phyloP scores from a whole-genome alignment of 2,888 invertebrate species.

The Agrochola lychnidis region DNA sequence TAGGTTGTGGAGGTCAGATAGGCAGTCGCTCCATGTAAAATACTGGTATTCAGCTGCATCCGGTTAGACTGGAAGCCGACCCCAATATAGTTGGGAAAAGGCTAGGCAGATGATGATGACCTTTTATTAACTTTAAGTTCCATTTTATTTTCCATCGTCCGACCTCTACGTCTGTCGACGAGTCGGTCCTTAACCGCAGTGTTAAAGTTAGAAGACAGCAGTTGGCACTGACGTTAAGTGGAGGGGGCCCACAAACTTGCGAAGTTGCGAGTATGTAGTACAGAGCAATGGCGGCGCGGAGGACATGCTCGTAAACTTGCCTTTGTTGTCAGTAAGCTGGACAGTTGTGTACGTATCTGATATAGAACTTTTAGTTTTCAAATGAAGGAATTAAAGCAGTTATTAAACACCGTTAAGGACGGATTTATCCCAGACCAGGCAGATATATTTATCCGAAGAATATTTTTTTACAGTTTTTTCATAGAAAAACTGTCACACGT shows the following conservation, averaged over 20 bases:
- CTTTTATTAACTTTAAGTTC: too few species aligned
- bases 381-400: background rate
- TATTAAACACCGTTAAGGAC: background rate
- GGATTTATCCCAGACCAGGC: background rate
- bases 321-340: slow-evolving; percentile 28
- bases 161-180: slow-evolving; percentile 12
- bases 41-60: too few species aligned
- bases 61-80: too few species aligned
- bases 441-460: background rate
- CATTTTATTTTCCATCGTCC: slow-evolving; percentile 23
- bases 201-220: slow-evolving; percentile 55
- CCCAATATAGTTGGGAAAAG: too few species aligned
- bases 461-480: background rate
- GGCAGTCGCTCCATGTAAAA: too few species aligned
- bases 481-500: background rate
- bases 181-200: slow-evolving; percentile 32
- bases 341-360: slow-evolving; percentile 12
- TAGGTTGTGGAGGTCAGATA: too few species aligned
- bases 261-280: slow-evolving; percentile 26
- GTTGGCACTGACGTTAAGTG: slow-evolving; percentile 60
- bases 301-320: slow-evolving; percentile 36
- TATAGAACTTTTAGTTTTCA: too few species aligned
- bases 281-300: slow-evolving; percentile 35
- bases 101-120: too few species aligned
- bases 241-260: slow-evolving; percentile 53